Percentiles rank a stretch among this genome's conserved stretches.
Evolutionary conservation across 2,113 vertebrate genomes (phyloP).

Genomic region (Lamprotornis superbus): DNA sequence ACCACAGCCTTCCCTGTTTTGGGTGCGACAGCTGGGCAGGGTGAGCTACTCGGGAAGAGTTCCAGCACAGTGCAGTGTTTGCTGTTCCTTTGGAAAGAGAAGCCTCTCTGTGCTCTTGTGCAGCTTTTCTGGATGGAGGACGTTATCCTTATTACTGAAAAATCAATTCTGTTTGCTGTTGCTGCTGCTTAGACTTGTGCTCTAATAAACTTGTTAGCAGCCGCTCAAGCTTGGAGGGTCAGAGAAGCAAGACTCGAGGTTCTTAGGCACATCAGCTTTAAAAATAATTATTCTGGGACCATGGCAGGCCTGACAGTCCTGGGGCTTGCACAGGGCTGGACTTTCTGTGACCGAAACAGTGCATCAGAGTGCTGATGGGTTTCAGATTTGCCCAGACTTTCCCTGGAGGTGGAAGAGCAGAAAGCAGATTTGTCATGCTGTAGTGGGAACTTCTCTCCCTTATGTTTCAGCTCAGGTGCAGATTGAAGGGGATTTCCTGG

Average conservation of each 20-base stretch:
- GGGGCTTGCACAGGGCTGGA: not conserved
- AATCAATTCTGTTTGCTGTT: not conserved
- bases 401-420: not conserved
- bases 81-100: not conserved
- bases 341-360: not conserved
- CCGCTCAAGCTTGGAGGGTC: not conserved
- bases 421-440: not conserved
- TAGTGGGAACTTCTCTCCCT: not conserved
- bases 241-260: not conserved
- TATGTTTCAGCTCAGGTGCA: constrained; percentile 91
- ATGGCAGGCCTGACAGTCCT: not conserved
- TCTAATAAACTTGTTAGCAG: not conserved
- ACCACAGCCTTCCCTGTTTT: not conserved
- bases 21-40: not conserved
- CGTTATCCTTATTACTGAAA: not conserved
- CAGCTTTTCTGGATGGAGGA: not conserved
- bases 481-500: constrained; percentile 96
- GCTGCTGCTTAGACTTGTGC: not conserved
- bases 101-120: not conserved
- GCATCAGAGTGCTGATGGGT: not conserved
- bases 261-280: not conserved
- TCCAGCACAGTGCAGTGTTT: not conserved
- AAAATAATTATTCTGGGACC: not conserved
- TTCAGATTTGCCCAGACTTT: not conserved
- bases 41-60: not conserved